Conservation (phyloP, 1,140 invertebrate species). For the Diprion similis region DNA sequence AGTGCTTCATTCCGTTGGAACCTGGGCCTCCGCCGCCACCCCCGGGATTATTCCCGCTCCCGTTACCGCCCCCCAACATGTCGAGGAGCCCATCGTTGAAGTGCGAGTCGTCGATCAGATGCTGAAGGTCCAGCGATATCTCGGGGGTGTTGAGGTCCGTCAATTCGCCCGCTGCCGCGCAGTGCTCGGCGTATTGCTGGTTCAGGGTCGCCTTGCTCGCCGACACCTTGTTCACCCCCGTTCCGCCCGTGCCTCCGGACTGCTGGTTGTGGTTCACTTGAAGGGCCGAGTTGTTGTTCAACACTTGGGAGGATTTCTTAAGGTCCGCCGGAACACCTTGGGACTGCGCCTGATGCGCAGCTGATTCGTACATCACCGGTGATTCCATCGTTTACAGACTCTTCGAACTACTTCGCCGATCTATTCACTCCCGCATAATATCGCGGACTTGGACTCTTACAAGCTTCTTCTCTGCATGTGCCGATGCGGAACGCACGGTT, state of each 20-base stretch:
- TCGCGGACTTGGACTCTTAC: too few species aligned
- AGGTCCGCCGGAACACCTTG: slow-evolving; percentile 44
- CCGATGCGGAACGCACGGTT: too few species aligned
- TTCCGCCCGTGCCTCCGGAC: slow-evolving; percentile 43
- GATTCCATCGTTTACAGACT: slow-evolving; percentile 58
- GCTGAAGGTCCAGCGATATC: slow-evolving; percentile 86
- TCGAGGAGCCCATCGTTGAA: slow-evolving; percentile 84
- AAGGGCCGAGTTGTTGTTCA: slow-evolving; percentile 49
- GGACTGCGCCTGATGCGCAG: slow-evolving; percentile 54
- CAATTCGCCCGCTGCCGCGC: slow-evolving; percentile 69
- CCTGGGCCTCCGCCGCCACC: slow-evolving; percentile 54
- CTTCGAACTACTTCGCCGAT: slow-evolving; percentile 37
- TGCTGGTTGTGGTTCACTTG: slow-evolving; percentile 57
- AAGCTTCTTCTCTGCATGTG: too few species aligned
- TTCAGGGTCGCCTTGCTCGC: slow-evolving; percentile 61
- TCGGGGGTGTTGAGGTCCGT: slow-evolving; percentile 88
- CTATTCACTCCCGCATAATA: not conserved
- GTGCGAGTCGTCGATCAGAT: slow-evolving; percentile 86
- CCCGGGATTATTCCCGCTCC: slow-evolving; percentile 48
- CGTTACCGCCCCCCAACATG: slow-evolving; percentile 68
- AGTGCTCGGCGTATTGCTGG: slow-evolving; percentile 71
- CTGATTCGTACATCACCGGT: slow-evolving; percentile 58
- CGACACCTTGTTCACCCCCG: slow-evolving; percentile 58
- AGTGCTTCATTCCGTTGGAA: slow-evolving; percentile 53
- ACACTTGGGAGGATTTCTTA: slow-evolving; percentile 50